Base-by-base conservation (phyloP, 2,888 invertebrate species). In the Pandemis cinnamomeana region DNA sequence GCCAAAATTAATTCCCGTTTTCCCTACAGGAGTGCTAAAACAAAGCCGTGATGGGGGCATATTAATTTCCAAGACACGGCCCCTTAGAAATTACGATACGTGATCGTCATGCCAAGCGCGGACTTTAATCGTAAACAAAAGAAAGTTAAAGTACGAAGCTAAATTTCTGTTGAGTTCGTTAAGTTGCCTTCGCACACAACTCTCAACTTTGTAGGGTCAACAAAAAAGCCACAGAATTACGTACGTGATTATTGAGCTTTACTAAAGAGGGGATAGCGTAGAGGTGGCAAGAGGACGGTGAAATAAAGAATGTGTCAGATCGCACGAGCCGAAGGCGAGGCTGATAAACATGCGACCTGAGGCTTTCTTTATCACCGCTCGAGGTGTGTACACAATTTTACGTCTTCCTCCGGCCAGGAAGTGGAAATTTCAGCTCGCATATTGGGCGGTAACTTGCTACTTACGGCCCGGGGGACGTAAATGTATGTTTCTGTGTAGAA, bases 181-280 rank as follows among this genome's bases (percentile, higher is more conserved):
- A 72, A 75, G 71, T 61, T 44, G 75, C 27, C 60, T 71, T 61
- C 48, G 20, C 75, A 71, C 75, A 71, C 71, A 71, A 66, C 61
- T 67, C 58, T 36, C n/a, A 69, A 72, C 66, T 68, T 71, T 27
- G 69, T 41, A 61, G 44, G 74, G 74, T 74, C 74, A 74, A 74
- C 71, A 74, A 74, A 74, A 74, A 74, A 70, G 74, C 74, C 74
- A 60, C 74, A 64, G 68, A 71, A 74, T 74, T 74, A 71, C 74
- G 74, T 66, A 74, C 74, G 74, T 74, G 74, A 71, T 70, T 74
- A 71, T 74, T 74, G 74, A 70, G 74, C 46, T 55, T 73, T 66
- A 66, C 55, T 46, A n/a, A 7, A 55, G 70, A 71, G 15, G 13
- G 53, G 10, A 4, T 6, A 0, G 7, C 8, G 13, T n/a, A 74